These are phyloP conservation scores for Megaustenia siamemsis DNA, from an alignment of 2,888 invertebrate species.

Conservation along the genomic window DNA sequence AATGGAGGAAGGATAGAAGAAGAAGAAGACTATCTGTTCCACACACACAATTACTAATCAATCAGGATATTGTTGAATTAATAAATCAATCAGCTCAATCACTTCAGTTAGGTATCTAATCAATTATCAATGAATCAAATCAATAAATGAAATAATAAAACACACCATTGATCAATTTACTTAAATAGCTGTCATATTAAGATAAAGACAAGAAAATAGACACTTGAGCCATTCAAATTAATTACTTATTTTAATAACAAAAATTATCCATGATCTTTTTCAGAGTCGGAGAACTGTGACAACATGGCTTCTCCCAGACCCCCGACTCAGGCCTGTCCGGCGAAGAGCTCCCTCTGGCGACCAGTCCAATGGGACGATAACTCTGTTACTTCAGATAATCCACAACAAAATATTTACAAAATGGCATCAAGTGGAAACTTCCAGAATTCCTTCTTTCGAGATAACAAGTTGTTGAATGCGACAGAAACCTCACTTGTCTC, in stretches of 20 bases:
- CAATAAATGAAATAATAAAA: background rate
- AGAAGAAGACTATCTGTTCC: too few species aligned
- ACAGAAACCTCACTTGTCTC: too few species aligned
- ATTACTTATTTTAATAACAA: too few species aligned
- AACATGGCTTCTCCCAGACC: background rate
- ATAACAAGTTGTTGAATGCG: too few species aligned
- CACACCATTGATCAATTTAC: background rate
- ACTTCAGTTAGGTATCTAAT: too few species aligned
- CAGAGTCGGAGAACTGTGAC: background rate
- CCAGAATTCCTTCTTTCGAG: too few species aligned
- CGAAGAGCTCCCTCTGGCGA: constrained; percentile 30
- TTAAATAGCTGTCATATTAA: background rate
- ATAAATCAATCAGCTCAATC: too few species aligned
- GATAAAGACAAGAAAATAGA: background rate
- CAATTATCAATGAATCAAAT: too few species aligned
- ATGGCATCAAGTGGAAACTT: too few species aligned
- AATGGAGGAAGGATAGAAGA: too few species aligned
- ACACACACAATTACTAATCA: too few species aligned
- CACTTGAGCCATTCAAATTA: background rate
- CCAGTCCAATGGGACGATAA: constrained; percentile 31
- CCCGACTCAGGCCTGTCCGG: background rate
- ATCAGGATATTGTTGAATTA: too few species aligned
- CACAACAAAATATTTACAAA: background rate
- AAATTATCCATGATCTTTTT: background rate
- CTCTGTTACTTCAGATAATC: background rate